Evolutionary conservation across 2,797 vertebrate species (phyloP).

Genomic region (Gobionotothen gibberifrons): DNA sequence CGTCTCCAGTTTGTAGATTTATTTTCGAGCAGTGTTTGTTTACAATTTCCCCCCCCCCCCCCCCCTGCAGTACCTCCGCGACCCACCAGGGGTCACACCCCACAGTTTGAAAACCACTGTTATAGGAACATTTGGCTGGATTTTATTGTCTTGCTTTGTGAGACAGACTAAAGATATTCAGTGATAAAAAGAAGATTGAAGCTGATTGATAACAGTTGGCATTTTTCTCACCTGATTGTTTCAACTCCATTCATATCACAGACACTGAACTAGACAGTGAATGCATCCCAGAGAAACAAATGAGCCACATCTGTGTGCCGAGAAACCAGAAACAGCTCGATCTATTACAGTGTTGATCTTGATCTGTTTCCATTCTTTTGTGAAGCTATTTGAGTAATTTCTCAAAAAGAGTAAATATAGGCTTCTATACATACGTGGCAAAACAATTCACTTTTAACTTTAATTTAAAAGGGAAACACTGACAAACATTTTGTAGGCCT

Average conservation of each 20-base stretch:
- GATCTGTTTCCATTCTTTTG: not conserved
- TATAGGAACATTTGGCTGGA: no score
- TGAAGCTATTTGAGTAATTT: not conserved
- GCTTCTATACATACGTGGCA: not conserved
- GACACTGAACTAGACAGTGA: not conserved
- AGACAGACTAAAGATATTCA: not conserved
- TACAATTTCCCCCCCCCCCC: no score
- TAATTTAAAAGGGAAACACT: not conserved
- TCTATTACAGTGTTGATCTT: not conserved
- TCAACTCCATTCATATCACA: not conserved
- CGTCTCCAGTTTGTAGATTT: no score
- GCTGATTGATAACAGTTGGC: not conserved
- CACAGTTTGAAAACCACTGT: no score
- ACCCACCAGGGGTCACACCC: no score
- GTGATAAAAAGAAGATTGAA: not conserved
- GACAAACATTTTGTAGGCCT: not conserved
- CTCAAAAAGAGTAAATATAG: not conserved
- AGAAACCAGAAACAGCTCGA: constrained; percentile 5
- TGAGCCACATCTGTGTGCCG: constrained; percentile 1
- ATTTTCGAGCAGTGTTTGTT: no score
- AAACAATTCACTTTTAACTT: not conserved
- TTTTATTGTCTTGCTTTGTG: not conserved
- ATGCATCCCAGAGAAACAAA: constrained; percentile 6
- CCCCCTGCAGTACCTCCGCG: no score
- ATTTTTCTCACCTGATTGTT: not conserved